These are phyloP conservation scores for Nettapus auritus DNA, from an alignment of 2,113 vertebrate genomes.

Conservation along the genomic window DNA sequence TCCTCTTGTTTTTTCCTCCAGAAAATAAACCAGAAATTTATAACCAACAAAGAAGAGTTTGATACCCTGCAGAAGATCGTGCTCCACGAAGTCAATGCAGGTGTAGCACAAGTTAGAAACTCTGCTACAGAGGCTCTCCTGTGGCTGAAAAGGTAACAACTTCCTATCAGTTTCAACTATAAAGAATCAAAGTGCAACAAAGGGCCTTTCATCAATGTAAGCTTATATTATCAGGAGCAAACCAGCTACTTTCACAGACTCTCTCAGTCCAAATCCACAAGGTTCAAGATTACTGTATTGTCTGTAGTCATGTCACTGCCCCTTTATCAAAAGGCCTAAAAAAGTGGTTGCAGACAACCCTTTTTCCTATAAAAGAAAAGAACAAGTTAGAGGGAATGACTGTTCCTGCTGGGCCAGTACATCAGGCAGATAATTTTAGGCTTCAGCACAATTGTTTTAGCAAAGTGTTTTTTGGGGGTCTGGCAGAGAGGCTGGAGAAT, in stretches of 20 bases:
- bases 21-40: constrained; percentile 97
- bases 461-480: neutral
- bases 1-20: constrained; percentile 19
- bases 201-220: neutral
- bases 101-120: constrained; percentile 89
- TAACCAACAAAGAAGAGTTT: constrained; percentile 87
- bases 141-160: constrained; percentile 88
- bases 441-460: neutral
- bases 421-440: neutral
- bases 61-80: constrained; percentile 95
- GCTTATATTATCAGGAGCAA: neutral
- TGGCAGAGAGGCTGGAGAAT: neutral
- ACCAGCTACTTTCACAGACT: neutral
- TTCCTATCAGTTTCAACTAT: rapidly evolving
- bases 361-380: neutral
- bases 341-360: rapidly evolving
- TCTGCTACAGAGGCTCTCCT: constrained; percentile 96
- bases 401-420: neutral
- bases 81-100: constrained; percentile 86
- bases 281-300: neutral
- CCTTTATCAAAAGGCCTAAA: neutral
- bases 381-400: neutral
- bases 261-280: neutral
- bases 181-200: neutral
- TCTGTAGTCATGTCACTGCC: neutral